Evolutionary conservation across 35 echinoderm and acorn worm genomes (phyloP).

Genomic region (Ptychodera flava): DNA sequence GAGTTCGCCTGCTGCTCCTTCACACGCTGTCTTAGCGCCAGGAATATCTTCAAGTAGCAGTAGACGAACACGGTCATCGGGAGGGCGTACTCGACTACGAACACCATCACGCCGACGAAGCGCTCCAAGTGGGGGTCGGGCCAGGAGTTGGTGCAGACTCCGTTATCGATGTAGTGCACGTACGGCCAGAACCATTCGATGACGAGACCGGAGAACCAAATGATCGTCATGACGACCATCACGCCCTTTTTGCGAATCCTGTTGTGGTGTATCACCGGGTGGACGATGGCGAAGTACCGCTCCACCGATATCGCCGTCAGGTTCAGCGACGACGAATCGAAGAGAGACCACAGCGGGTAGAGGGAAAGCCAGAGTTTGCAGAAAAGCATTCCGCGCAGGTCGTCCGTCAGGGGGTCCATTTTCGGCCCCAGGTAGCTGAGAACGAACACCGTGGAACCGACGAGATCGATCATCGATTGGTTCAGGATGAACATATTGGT

Average conservation of each 20-base stretch:
- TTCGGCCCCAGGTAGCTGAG: constrained; percentile 65
- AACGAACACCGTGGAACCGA: constrained; percentile 56
- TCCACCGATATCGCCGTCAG: constrained; percentile 62
- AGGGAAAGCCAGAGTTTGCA: constrained; percentile 69
- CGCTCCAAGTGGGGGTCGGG: constrained; percentile 24
- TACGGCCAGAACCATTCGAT: constrained; percentile 64
- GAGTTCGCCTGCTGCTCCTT: neutral
- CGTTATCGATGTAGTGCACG: constrained; percentile 33
- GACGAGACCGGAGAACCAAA: constrained; percentile 56
- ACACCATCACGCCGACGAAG: constrained; percentile 40
- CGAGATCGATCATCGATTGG: constrained; percentile 50
- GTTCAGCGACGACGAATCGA: constrained; percentile 71
- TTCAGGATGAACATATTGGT: constrained; percentile 84
- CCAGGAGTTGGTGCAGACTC: constrained; percentile 13
- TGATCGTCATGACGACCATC: constrained; percentile 37
- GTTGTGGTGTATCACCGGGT: constrained; percentile 62
- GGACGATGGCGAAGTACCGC: constrained; percentile 71
- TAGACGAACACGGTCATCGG: constrained; percentile 34
- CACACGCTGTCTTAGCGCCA: constrained; percentile 16
- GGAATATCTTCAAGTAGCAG: constrained; percentile 49
- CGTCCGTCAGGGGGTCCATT: constrained; percentile 15
- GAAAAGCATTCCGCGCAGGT: constrained; percentile 47
- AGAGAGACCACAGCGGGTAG: constrained; percentile 57
- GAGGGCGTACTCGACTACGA: constrained; percentile 43
- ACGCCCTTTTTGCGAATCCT: constrained; percentile 16